These are phyloP conservation scores for Taurulus bubalis DNA, from an alignment of 2,113 vertebrate genomes.

Conservation along the genomic window DNA sequence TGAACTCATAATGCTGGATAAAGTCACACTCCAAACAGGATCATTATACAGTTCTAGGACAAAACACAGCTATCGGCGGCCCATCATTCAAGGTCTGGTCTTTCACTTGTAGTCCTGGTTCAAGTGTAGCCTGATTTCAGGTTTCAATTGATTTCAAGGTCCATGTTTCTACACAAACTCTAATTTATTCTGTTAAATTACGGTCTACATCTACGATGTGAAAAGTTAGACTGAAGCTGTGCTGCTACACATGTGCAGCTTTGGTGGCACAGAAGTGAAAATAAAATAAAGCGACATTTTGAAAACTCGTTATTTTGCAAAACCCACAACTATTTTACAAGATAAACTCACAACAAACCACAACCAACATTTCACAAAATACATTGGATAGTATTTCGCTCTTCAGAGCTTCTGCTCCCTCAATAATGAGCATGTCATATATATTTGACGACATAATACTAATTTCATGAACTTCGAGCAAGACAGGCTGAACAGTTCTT, in stretches of 20 bases:
- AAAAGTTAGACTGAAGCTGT: no score
- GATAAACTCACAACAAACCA: background rate
- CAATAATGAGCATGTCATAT: no score
- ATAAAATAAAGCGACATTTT: background rate
- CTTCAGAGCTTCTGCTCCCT: no score
- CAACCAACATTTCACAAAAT: background rate
- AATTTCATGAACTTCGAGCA: no score
- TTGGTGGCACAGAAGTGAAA: no score
- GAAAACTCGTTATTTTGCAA: background rate
- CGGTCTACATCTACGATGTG: no score
- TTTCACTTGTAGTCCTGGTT: background rate
- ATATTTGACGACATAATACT: no score
- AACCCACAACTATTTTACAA: background rate
- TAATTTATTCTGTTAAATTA: no score
- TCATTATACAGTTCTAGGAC: background rate
- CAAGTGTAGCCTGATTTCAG: background rate
- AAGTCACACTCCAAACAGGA: constrained; percentile 30
- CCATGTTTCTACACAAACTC: background rate
- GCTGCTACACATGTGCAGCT: no score
- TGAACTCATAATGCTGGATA: constrained; percentile 17
- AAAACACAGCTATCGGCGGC: background rate
- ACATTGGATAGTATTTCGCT: background rate
- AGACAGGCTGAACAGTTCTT: no score
- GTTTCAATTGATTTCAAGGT: background rate
- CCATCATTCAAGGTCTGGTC: background rate